Conservation (phyloP, 2,888 invertebrate genomes). For the Netelia virgata region DNA sequence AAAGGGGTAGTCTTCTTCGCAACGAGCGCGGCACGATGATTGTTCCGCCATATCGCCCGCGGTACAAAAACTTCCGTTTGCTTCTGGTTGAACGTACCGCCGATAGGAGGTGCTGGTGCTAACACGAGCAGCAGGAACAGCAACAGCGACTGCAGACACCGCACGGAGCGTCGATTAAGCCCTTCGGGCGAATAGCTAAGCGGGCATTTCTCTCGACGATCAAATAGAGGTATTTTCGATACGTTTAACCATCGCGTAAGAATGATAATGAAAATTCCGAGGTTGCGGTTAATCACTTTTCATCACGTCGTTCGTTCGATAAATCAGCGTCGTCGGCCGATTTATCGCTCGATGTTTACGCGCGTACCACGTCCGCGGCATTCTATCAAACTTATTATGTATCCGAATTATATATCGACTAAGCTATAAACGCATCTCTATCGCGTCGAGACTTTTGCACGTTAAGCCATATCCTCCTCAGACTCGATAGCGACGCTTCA, state of each 20-base stretch:
- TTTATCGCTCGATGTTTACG: constrained; percentile 10
- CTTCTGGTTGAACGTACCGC: constrained; percentile 10
- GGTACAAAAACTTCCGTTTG: constrained; percentile 47
- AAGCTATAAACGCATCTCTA: constrained; percentile 58
- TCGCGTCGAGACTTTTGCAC: constrained; percentile 48
- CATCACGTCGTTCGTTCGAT: neutral
- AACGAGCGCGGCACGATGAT: constrained; percentile 50
- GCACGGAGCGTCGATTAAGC: constrained; percentile 12
- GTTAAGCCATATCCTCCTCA: constrained; percentile 26
- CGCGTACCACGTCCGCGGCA: neutral
- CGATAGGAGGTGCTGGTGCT: neutral
- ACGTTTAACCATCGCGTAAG: neutral
- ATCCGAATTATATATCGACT: constrained; percentile 44
- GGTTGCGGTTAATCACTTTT: constrained; percentile 17
- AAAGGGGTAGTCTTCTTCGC: constrained; percentile 26
- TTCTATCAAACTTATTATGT: constrained; percentile 12
- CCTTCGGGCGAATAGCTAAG: neutral
- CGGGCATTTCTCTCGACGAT: neutral
- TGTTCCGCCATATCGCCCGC: constrained; percentile 35
- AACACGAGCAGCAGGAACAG: constrained; percentile 15
- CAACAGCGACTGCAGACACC: neutral
- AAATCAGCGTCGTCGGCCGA: neutral
- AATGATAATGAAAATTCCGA: constrained; percentile 13
- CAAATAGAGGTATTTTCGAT: neutral
- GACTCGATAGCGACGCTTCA: constrained; percentile 13